A percentile compares a stretch with the other conserved stretches of the same genome.
Conservation (phyloP, 2,113 vertebrate species). For the Myrmecobius fasciatus region DNA sequence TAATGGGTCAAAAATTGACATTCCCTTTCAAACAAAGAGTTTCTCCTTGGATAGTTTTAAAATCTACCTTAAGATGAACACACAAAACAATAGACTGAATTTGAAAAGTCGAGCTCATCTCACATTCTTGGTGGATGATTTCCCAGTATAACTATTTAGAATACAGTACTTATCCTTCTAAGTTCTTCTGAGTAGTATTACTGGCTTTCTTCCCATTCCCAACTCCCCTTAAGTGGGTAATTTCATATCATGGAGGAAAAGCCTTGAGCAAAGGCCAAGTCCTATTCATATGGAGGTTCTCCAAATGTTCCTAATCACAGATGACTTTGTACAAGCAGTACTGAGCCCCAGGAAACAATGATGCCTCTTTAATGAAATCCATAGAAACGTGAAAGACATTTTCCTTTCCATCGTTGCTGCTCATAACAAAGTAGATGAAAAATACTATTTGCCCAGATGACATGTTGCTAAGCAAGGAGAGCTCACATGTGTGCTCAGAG, state of each 20-base stretch:
- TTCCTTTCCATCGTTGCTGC: not conserved
- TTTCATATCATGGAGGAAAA: not conserved
- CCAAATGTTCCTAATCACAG: not conserved
- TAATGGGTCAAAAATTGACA: not conserved
- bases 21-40: not conserved
- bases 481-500: not conserved
- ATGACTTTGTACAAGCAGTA: not conserved
- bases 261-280: not conserved
- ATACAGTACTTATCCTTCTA: not conserved
- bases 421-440: not conserved
- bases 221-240: not conserved
- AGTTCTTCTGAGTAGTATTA: not conserved
- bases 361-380: not conserved
- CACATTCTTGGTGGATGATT: not conserved
- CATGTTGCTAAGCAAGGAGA: not conserved
- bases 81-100: not conserved
- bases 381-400: not conserved
- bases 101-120: not conserved
- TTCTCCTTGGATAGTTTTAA: not conserved
- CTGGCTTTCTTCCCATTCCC: not conserved
- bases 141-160: slow-evolving; percentile 3
- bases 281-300: not conserved
- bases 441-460: not conserved
- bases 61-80: not conserved
- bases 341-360: not conserved